Evolutionary conservation across 2,797 vertebrate species (phyloP).

Genomic region (Okamejei kenojei): DNA sequence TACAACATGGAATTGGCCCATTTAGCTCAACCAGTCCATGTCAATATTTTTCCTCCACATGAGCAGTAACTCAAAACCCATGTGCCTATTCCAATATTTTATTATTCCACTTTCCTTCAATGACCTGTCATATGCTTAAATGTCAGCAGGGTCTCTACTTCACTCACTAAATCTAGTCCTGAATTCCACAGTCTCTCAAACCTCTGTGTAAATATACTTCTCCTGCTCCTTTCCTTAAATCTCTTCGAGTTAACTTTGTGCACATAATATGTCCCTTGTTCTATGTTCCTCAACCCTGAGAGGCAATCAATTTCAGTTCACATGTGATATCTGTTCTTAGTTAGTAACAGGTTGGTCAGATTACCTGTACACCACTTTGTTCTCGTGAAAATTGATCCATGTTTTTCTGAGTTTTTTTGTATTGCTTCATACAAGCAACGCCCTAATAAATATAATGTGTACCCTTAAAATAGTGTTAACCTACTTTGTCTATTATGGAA

Average conservation of each 20-base stretch:
- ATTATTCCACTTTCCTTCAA: conserved; percentile 8
- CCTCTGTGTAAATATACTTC: neutral
- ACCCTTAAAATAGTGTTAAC: neutral
- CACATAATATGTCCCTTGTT: neutral
- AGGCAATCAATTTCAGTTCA: neutral
- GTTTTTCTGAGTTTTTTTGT: neutral
- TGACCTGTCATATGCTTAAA: neutral
- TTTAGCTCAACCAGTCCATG: neutral
- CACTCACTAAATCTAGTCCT: neutral
- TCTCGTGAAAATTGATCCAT: neutral
- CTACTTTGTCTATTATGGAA: neutral
- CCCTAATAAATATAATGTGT: neutral
- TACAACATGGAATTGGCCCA: neutral
- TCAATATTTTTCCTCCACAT: conserved; percentile 19
- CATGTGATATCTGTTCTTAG: neutral
- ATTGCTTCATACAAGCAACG: neutral
- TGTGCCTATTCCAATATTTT: neutral
- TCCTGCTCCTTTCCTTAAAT: neutral
- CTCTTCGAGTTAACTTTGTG: neutral
- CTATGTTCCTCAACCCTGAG: neutral
- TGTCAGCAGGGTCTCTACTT: conserved; percentile 1
- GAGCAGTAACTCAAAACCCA: neutral
- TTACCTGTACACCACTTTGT: neutral
- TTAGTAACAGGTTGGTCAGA: neutral
- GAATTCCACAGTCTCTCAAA: neutral